Evolutionary conservation across 2,888 invertebrate species (phyloP), one percentile per base, ranked within the genome.

Genomic region (Loripinus fragilis): DNA sequence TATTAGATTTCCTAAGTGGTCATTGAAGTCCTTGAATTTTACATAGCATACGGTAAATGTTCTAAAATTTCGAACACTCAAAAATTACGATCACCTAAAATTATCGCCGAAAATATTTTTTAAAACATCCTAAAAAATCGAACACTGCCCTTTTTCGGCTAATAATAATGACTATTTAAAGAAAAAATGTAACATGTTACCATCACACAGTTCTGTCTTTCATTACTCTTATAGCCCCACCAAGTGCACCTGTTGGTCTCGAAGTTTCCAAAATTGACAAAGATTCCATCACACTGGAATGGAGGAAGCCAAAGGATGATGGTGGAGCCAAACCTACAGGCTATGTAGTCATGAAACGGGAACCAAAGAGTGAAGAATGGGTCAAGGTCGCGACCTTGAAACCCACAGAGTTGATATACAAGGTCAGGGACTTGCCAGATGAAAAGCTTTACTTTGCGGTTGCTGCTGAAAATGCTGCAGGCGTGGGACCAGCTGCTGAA

Each of bases 371-470:
- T 33, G 89, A 89, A 23, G 85, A 90, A 30, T 91, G 91, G 90
- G 87, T 74, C 67, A 88, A 87, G 70, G 86, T 87, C 0, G 88
- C 88, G 50, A 88, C 81, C 41, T 85, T 90, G 48, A 86, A 88
- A 65, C 81, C 86, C n/a, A 79, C 80, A 33, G 90, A 91, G 28
- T 81, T 86, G n/a, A 81, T 84, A 10, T 89, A 86, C 81, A 90
- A 87, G 60, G 88, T 90, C 72, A 87, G 83, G 38, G 83, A 88
- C 70, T 85, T 93, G 48, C 86, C 87, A 35, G 90, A 91, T 65
- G 91, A 90, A 71, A 90, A 86, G 66, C 88, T 88, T 64, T 93
- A 93, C 72, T 93, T 93, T 87, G 88, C 92, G 33, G 90, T 93
- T 15, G 87, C 90, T n/a, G 93, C 93, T 33, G 91, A 92, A 80